A percentile compares a stretch with the other conserved stretches of the same genome.
These are phyloP conservation scores for Nannoperca obscura DNA, from an alignment of 2,797 vertebrate species.

Conservation along the genomic window DNA sequence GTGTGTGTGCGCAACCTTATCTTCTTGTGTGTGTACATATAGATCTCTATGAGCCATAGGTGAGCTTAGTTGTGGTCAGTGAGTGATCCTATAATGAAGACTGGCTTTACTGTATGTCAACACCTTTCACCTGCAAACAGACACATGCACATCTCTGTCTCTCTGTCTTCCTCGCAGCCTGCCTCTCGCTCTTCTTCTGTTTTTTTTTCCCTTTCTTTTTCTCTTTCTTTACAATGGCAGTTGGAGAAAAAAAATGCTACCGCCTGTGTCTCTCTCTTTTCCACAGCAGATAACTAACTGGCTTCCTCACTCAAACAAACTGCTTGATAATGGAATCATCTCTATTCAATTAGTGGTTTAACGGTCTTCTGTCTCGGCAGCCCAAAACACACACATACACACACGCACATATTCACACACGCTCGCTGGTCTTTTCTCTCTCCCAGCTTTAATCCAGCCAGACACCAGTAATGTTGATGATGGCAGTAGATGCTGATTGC, in stretches of 20 bases:
- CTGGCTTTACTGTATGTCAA: slow-evolving; percentile 45
- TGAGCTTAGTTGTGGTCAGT: slow-evolving; percentile 66
- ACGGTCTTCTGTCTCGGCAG: slow-evolving; percentile 68
- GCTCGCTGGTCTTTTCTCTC: slow-evolving; percentile 48
- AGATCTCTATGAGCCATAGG: slow-evolving; percentile 43
- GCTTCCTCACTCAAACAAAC: slow-evolving; percentile 76
- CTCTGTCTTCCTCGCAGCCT: not conserved
- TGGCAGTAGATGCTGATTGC: slow-evolving; percentile 79
- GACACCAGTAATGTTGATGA: slow-evolving; percentile 79
- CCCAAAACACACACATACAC: slow-evolving; percentile 29
- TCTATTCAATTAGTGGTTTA: slow-evolving; percentile 80
- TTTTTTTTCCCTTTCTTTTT: not conserved
- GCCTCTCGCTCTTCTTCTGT: not conserved
- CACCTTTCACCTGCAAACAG: slow-evolving; percentile 50
- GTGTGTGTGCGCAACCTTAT: slow-evolving; percentile 1
- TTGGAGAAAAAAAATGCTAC: slow-evolving; percentile 4
- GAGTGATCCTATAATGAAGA: slow-evolving; percentile 67
- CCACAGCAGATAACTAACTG: slow-evolving; percentile 75
- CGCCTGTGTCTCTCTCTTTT: slow-evolving; percentile 35
- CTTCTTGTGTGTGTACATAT: slow-evolving; percentile 21
- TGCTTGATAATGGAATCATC: slow-evolving; percentile 82
- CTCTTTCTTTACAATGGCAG: slow-evolving; percentile 1
- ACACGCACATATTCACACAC: slow-evolving; percentile 23
- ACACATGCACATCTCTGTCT: not conserved
- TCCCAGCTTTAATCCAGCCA: slow-evolving; percentile 70